phyloP scores from a whole-genome alignment of 2,113 vertebrate species.

The Vicugna pacos region DNA sequence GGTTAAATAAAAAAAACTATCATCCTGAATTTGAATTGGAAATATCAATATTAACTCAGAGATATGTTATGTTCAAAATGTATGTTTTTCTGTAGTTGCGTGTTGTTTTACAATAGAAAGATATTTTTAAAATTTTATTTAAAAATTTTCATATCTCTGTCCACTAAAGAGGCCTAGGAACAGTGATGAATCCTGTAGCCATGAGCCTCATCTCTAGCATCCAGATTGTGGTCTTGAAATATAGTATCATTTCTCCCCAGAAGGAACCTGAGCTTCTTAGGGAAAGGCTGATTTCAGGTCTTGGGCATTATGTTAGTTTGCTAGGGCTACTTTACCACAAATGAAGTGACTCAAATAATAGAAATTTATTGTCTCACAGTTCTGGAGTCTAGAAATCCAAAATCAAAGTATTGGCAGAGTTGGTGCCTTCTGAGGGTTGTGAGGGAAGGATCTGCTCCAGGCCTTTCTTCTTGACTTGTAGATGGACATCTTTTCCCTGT shows the following conservation, averaged over 20 bases:
- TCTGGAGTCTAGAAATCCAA: constrained; percentile 3
- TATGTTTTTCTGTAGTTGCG: constrained; percentile 8
- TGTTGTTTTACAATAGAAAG: constrained; percentile 30
- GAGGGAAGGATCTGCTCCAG: not conserved
- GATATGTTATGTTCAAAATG: constrained; percentile 16
- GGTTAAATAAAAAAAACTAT: not conserved
- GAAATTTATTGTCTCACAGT: constrained; percentile 21
- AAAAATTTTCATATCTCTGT: not conserved
- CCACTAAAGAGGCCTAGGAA: not conserved
- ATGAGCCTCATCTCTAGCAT: not conserved
- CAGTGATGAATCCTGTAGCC: not conserved
- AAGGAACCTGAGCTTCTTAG: not conserved
- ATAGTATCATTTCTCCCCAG: not conserved
- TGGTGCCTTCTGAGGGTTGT: not conserved
- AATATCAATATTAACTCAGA: constrained; percentile 34
- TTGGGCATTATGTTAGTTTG: not conserved
- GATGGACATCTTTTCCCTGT: not conserved
- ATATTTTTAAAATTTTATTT: not conserved
- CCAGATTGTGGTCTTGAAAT: not conserved
- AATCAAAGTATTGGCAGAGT: not conserved
- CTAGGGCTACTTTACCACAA: not conserved
- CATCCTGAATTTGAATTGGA: constrained; percentile 12
- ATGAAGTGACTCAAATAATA: not conserved
- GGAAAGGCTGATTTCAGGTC: not conserved
- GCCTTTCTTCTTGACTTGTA: not conserved